phyloP scores from a whole-genome alignment of 2,888 invertebrate species.

The Epinotia brunnichana region DNA sequence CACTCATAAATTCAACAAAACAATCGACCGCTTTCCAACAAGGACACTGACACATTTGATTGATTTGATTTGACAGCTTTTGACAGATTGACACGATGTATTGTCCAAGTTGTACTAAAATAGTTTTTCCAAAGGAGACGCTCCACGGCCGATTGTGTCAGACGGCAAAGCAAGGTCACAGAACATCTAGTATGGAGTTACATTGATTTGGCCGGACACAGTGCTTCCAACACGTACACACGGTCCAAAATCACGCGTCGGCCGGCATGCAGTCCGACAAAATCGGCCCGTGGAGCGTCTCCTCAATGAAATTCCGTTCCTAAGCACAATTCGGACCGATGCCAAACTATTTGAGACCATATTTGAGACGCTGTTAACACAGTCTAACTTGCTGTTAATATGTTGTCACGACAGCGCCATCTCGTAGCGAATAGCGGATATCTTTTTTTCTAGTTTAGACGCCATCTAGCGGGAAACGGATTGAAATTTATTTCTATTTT shows the following conservation, averaged over 20 bases:
- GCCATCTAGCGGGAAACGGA: slow-evolving; percentile 2
- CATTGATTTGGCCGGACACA: too few relatives aligned
- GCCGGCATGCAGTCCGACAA: too few relatives aligned
- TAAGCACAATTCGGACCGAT: slow-evolving; percentile 7
- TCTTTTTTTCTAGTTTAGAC: background rate
- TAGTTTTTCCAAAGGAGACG: too few relatives aligned
- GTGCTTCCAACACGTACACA: too few relatives aligned
- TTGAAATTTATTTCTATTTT: background rate
- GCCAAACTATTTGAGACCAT: slow-evolving; percentile 17
- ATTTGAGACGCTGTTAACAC: too few relatives aligned
- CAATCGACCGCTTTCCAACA: slow-evolving; percentile 46
- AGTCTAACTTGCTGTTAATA: background rate
- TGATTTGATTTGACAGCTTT: slow-evolving; percentile 33
- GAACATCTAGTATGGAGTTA: too few relatives aligned
- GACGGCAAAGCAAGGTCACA: too few relatives aligned
- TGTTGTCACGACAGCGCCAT: background rate
- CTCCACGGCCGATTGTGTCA: too few relatives aligned
- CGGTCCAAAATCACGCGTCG: too few relatives aligned
- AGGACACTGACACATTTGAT: slow-evolving; percentile 31
- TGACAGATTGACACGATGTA: slow-evolving; percentile 23
- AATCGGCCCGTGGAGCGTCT: too few relatives aligned
- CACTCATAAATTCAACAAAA: slow-evolving; percentile 44
- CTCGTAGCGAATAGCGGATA: slow-evolving; percentile 4
- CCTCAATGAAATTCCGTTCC: background rate
- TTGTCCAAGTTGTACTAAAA: slow-evolving; percentile 15